Conservation (phyloP, 2,797 vertebrate genomes). For the Chromis chromis region DNA sequence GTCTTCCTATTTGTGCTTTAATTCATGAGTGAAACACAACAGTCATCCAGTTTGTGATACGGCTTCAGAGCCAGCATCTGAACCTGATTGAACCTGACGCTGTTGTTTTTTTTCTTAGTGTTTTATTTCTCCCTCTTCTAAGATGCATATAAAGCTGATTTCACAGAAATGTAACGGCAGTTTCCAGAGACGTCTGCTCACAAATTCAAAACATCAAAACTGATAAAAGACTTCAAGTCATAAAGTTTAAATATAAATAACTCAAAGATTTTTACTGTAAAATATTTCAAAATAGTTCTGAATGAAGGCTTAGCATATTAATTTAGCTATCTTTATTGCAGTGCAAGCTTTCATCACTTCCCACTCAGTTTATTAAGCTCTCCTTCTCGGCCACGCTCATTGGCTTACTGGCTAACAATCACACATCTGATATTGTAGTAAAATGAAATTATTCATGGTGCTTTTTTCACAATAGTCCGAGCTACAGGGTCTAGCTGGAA, state of each 20-base stretch:
- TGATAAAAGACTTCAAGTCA: slow-evolving; percentile 46
- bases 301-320: slow-evolving; percentile 41
- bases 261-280: slow-evolving; percentile 41
- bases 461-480: slow-evolving; percentile 42
- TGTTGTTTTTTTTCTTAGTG: background rate
- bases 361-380: slow-evolving; percentile 51
- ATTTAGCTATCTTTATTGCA: slow-evolving; percentile 48
- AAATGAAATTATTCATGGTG: slow-evolving; percentile 40
- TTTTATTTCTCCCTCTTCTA: background rate
- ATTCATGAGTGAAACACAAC: slow-evolving; percentile 61
- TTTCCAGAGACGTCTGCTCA: slow-evolving; percentile 35
- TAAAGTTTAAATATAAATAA: slow-evolving; percentile 44
- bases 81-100: slow-evolving; percentile 58
- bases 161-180: slow-evolving; percentile 19
- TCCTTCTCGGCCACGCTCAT: slow-evolving; percentile 36
- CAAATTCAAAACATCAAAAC: slow-evolving; percentile 49
- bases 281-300: slow-evolving; percentile 26
- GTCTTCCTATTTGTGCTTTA: slow-evolving; percentile 68
- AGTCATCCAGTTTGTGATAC: slow-evolving; percentile 46
- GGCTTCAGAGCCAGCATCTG: slow-evolving; percentile 28
- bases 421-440: slow-evolving; percentile 57
- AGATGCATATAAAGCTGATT: slow-evolving; percentile 40
- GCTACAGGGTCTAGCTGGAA: slow-evolving; percentile 63
- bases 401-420: slow-evolving; percentile 62
- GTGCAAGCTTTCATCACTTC: slow-evolving; percentile 59